phyloP scores from a whole-genome alignment of 2,888 invertebrate genomes.

The Atrina japonica region DNA sequence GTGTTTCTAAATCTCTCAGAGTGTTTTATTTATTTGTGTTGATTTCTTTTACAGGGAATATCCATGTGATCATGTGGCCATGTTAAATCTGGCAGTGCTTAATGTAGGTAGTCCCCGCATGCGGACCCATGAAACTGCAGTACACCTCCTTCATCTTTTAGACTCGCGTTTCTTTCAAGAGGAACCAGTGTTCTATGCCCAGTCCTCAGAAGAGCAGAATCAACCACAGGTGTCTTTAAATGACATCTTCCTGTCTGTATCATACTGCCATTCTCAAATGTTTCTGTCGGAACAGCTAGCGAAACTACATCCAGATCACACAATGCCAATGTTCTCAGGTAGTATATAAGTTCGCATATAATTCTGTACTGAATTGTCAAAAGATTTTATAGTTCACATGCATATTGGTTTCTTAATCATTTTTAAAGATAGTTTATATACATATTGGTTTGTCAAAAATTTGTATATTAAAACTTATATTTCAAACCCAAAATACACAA shows the following conservation, averaged over 20 bases:
- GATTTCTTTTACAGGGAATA: slow-evolving; percentile 75
- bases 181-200: slow-evolving; percentile 76
- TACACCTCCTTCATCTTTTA: slow-evolving; percentile 93
- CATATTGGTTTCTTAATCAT: no score
- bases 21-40: no score
- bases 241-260: slow-evolving; percentile 86
- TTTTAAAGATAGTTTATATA: no score
- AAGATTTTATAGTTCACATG: no score
- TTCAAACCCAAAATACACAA: no score
- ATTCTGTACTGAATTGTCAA: neutral
- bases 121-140: slow-evolving; percentile 94
- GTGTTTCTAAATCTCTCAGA: no score
- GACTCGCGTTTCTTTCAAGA: slow-evolving; percentile 97
- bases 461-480: no score
- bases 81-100: slow-evolving; percentile 97
- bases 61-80: slow-evolving; percentile 92
- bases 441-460: no score
- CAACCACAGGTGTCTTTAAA: slow-evolving; percentile 84
- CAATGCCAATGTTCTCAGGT: slow-evolving; percentile 99
- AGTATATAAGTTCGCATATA: slow-evolving; percentile 62
- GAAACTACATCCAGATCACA: slow-evolving; percentile 96
- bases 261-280: slow-evolving; percentile 95
- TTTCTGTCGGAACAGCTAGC: slow-evolving; percentile 96
- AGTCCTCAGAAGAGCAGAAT: slow-evolving; percentile 57
- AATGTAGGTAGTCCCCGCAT: slow-evolving; percentile 97